A percentile compares a stretch with the other conserved stretches of the same genome.
Evolutionary conservation across 2,888 invertebrate genomes (phyloP).

Genomic region (Biston stratarius): DNA sequence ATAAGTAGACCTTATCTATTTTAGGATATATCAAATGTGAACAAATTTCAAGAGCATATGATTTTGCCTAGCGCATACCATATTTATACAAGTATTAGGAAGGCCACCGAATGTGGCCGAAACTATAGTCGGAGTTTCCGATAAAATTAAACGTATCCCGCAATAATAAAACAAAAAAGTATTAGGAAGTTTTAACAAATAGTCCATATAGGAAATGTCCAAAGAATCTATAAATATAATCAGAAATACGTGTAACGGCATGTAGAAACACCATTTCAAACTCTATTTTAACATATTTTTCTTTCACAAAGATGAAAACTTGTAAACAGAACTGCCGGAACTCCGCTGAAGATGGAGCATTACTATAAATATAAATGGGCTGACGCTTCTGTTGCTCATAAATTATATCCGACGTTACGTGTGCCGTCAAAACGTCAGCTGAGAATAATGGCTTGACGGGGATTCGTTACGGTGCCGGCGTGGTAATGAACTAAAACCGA

Average conservation of each 20-base stretch:
- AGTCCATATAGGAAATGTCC: too few species aligned
- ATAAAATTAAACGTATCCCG: too few species aligned
- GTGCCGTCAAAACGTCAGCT: conserved; percentile 4
- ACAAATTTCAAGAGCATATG: too few species aligned
- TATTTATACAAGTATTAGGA: too few species aligned
- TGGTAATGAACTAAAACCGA: not conserved
- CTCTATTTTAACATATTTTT: not conserved
- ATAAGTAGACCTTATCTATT: too few species aligned
- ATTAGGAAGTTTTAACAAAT: too few species aligned
- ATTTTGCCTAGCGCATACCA: too few species aligned
- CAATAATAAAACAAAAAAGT: too few species aligned
- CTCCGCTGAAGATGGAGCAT: not conserved
- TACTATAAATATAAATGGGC: conserved; percentile 1
- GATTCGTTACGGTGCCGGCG: conserved; percentile 4
- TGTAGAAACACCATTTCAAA: not conserved
- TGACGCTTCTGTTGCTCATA: conserved; percentile 8
- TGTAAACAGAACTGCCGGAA: conserved; percentile 12
- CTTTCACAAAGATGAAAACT: conserved; percentile 1
- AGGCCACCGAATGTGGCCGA: too few species aligned
- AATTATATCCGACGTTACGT: conserved; percentile 2
- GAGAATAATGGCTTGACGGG: conserved; percentile 11
- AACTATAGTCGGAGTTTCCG: too few species aligned
- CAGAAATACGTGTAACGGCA: not conserved
- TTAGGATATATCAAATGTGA: too few species aligned
- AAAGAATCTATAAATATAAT: not conserved